Evolutionary conservation across 64 coral and sea anemone genomes (phyloP), one percentile per base, ranked within the genome.

Genomic region (Stichodactyla mertensii): DNA sequence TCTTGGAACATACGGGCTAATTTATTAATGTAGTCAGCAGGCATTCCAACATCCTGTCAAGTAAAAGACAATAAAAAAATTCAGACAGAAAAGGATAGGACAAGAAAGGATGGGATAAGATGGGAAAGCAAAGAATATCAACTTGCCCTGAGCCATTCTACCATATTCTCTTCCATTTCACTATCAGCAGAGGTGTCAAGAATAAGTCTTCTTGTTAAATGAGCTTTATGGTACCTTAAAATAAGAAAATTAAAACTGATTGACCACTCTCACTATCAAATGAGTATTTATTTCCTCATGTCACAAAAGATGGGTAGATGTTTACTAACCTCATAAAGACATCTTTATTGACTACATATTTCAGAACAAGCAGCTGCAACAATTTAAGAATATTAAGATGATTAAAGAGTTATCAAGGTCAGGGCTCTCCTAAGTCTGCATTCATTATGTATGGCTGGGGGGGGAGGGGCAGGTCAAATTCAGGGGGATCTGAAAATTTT

Each of bases 261-360:
- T 45, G 36, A 45, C 1, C 36, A 45, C 36, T 45, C 1, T 45
- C 36, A 45, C 36, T 45, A 45, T 45, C 36, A 45, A 45, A 45
- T 2, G 0, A 45, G 5, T 59, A 59, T 59, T 59, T 16, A 59
- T 59, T 59, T 59, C 57, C 57, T 59, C 36, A 45, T 45, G 36
- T 45, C 36, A 22, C 19, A 66, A 66, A 66, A 66, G 19, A n/a
- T 22, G 19, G 22, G 22, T 18, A 64, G 6, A 16, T 23, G 66
- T 71, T 20, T 4, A 88, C 88, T 70, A 78, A 98, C 92, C 95
- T 93, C 95, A 98, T 98, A 58, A 98, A 98, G 54, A 98, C 95
- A 88, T 98, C 95, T 87, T 98, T 98, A 85, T 98, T 98, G n/a
- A 94, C 91, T 19, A 98, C 95, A 92, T 98, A 98, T 83, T 98